Evolutionary conservation across 2,113 vertebrate species (phyloP).

Genomic region (Zosterops borbonicus): DNA sequence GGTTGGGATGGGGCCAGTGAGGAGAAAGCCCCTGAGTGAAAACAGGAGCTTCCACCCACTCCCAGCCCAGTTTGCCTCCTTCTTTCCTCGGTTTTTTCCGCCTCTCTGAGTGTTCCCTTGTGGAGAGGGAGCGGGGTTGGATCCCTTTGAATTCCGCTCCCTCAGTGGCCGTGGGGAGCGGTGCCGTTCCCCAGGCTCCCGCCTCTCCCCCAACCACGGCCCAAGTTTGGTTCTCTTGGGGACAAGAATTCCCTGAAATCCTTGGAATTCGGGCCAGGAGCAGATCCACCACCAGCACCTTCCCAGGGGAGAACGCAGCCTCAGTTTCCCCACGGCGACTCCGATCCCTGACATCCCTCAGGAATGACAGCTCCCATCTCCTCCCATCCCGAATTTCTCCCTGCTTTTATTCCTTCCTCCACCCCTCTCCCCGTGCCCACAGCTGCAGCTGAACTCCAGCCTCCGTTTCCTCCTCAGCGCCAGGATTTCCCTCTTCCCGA

Average conservation of each 20-base stretch:
- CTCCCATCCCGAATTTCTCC: not conserved
- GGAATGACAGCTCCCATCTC: fast-evolving
- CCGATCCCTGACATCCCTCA: fast-evolving
- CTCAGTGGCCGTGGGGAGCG: fast-evolving
- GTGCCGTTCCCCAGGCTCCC: not conserved
- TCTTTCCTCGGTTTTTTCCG: not conserved
- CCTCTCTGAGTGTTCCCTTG: not conserved
- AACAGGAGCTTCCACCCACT: not conserved
- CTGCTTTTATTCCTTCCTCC: not conserved
- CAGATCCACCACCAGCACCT: not conserved
- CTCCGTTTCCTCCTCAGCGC: not conserved
- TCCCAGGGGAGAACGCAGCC: not conserved
- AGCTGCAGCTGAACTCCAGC: not conserved
- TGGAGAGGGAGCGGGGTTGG: not conserved
- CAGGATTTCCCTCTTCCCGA: fast-evolving
- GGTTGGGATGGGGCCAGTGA: fast-evolving
- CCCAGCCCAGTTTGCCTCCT: not conserved
- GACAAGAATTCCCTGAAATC: not conserved
- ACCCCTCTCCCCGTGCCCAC: fast-evolving
- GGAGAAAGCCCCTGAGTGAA: not conserved
- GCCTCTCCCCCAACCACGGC: fast-evolving
- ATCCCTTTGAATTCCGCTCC: not conserved
- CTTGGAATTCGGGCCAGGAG: not conserved
- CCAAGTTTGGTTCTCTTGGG: not conserved
- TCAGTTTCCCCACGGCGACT: not conserved